These are phyloP conservation scores for Dryobota labecula DNA, from an alignment of 2,888 invertebrate species.

Conservation along the genomic window DNA sequence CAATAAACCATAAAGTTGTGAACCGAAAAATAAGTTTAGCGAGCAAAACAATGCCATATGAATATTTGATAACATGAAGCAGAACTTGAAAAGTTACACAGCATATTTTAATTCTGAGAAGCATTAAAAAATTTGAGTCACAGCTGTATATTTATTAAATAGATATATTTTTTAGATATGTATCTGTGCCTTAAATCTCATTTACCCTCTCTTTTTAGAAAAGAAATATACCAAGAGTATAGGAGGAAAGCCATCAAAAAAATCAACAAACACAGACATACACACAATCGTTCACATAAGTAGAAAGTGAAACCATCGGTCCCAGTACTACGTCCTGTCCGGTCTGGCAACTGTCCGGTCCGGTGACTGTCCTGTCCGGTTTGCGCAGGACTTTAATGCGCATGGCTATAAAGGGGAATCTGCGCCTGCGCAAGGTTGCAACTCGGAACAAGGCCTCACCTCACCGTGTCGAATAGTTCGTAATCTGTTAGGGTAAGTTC, in stretches of 20 bases:
- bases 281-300: background rate
- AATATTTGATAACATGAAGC: too few relatives aligned
- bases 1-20: background rate
- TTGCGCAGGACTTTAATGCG: constrained; percentile 37
- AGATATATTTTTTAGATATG: too few relatives aligned
- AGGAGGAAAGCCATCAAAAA: constrained; percentile 17
- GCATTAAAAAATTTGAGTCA: too few relatives aligned
- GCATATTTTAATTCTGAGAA: too few relatives aligned
- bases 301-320: constrained; percentile 55
- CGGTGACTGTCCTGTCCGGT: constrained; percentile 33
- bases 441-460: constrained; percentile 33
- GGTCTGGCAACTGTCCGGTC: constrained; percentile 26
- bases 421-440: constrained; percentile 42
- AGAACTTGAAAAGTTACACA: too few relatives aligned
- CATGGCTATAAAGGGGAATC: constrained; percentile 34
- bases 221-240: background rate
- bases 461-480: constrained; percentile 4
- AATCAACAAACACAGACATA: constrained; percentile 1
- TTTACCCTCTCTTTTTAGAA: background rate
- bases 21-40: background rate
- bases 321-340: constrained; percentile 22
- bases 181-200: too few relatives aligned
- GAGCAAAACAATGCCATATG: background rate
- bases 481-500: constrained; percentile 26
- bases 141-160: too few relatives aligned